Base-by-base conservation (phyloP, 2,888 invertebrate species). In the Ectobius pallidus region DNA sequence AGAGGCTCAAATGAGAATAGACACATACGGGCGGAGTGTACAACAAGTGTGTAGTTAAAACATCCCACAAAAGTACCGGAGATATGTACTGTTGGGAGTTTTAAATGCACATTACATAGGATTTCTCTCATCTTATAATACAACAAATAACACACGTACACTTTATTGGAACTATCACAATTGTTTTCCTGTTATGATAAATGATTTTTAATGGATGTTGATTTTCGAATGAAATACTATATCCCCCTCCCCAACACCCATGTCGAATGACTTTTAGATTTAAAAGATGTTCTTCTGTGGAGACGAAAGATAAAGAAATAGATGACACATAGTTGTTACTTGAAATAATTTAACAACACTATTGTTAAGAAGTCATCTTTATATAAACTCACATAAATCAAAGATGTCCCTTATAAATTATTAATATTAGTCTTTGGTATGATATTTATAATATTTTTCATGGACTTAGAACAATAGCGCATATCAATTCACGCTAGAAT, bases 401-500 rank as follows among this genome's bases (percentile, higher is more conserved):
- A 58, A 58, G 58, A 58, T 25, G 58, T 22, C 27, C 32, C n/a
- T 32, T 39, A 65, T 65, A 58, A 70, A 70, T 58, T 39, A 61
- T 58, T 70, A 70, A 70, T 70, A 70, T 70, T 58, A 70, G 70
- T 70, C 70, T 70, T 70, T 70, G 70, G 70, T 70, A 70, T 70
- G 42, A 46, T 68, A 30, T 58, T 30, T 68, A 49, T 55, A 44
- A 34, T 49, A 34, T 34, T 55, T 42, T 61, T 42, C 58, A 58
- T 44, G 52, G 70, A 70, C 70, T 70, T 70, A 70, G 70, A 70
- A 22, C 27, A 58, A 58, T 9, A 20, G 20, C 20, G 14, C 58
- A 58, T 30, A 30, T 58, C 58, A 7, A 58, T 58, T 58, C 58
- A 58, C 58, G 30, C 30, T 58, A 58, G 9, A 58, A 25, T 52